Conservation (phyloP, 2,113 vertebrate genomes). For the Pandion haliaetus region DNA sequence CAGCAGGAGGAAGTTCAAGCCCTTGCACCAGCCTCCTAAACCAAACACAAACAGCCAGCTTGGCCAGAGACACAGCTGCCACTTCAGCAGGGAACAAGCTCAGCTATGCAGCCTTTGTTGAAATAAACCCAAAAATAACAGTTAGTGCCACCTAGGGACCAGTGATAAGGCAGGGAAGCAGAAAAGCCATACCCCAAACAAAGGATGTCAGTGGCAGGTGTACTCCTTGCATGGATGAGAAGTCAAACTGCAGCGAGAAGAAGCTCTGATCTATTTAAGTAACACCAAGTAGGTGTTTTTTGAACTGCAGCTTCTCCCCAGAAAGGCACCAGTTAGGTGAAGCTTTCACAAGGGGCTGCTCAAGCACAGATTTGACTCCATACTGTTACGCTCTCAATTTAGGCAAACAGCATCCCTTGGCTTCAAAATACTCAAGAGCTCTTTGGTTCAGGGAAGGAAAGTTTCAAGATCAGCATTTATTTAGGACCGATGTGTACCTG, state of each 20-base stretch:
- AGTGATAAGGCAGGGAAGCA: neutral
- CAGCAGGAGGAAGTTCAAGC: neutral
- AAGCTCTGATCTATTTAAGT: neutral
- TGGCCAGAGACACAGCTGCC: neutral
- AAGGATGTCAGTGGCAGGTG: neutral
- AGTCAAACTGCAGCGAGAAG: neutral
- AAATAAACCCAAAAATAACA: constrained; percentile 15
- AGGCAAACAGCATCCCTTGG: neutral
- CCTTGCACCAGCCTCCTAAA: neutral
- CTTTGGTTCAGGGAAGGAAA: neutral
- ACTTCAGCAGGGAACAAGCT: neutral
- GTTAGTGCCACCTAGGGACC: constrained; percentile 25
- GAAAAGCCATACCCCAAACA: neutral
- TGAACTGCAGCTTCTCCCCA: neutral
- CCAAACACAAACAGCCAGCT: neutral
- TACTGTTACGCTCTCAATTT: fast-evolving
- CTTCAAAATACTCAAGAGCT: neutral
- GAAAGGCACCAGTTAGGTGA: neutral
- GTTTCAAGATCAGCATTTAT: neutral
- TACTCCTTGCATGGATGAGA: neutral
- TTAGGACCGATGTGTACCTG: neutral
- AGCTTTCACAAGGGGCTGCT: neutral
- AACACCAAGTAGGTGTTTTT: neutral
- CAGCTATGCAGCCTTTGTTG: neutral
- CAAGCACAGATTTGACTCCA: neutral